A percentile compares a stretch with the other conserved stretches of the same genome.
These are phyloP conservation scores for Temnothorax curvispinosus DNA, from an alignment of 1,140 invertebrate genomes.

Conservation along the genomic window DNA sequence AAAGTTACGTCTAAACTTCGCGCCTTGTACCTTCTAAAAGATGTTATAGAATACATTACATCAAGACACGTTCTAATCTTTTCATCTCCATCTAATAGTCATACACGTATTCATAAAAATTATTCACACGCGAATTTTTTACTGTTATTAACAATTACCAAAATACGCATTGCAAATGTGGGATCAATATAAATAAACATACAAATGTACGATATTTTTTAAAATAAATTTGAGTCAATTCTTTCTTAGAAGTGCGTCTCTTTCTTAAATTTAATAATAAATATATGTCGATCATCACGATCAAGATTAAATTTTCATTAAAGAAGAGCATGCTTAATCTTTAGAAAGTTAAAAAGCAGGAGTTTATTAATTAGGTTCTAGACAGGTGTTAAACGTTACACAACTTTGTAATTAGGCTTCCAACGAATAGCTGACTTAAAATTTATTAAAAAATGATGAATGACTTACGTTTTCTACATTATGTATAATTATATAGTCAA, in stretches of 20 bases:
- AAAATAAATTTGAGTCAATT: neutral
- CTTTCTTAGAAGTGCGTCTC: neutral
- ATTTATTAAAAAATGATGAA: slow-evolving; percentile 16
- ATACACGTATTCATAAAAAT: neutral
- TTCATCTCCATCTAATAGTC: neutral
- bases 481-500: slow-evolving; percentile 2
- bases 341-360: neutral
- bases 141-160: neutral
- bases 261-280: slow-evolving; percentile 17
- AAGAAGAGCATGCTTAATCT: neutral
- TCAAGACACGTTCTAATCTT: neutral
- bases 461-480: neutral
- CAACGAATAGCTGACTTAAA: neutral
- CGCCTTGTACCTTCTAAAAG: neutral
- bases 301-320: neutral
- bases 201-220: neutral
- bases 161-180: slow-evolving; percentile 7
- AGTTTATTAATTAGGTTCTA: neutral
- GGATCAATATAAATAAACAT: neutral
- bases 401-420: slow-evolving; percentile 23
- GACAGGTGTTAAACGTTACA: neutral
- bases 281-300: neutral
- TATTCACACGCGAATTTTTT: slow-evolving; percentile 16
- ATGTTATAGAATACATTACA: neutral
- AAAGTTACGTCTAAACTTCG: neutral